These are phyloP conservation scores for Alloscopus bannaensis DNA, from an alignment of 2,888 invertebrate genomes.

Conservation along the genomic window DNA sequence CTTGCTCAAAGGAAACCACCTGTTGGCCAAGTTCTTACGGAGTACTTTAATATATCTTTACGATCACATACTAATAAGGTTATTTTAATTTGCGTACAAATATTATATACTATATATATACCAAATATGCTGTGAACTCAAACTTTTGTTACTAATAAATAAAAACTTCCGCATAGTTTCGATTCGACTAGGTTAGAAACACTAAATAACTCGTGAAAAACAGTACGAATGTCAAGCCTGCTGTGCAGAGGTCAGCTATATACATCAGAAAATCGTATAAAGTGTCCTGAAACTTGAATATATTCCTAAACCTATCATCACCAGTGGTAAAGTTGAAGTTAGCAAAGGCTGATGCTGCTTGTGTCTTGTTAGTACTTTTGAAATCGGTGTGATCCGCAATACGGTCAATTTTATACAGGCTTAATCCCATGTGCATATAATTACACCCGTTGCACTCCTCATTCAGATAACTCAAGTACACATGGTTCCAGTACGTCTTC, in stretches of 20 bases:
- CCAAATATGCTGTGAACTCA: too few species aligned
- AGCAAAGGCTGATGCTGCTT: slow-evolving; percentile 26
- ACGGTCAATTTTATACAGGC: slow-evolving; percentile 67
- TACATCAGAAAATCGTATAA: slow-evolving; percentile 63
- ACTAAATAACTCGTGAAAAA: slow-evolving; percentile 71
- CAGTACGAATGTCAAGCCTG: slow-evolving; percentile 61
- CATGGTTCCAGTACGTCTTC: slow-evolving; percentile 72
- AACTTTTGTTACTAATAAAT: slow-evolving; percentile 2
- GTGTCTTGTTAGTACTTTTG: slow-evolving; percentile 35
- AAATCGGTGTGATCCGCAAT: slow-evolving; percentile 24
- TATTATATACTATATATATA: not conserved
- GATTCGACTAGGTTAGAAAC: slow-evolving; percentile 47
- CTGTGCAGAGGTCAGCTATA: slow-evolving; percentile 54
- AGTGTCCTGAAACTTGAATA: slow-evolving; percentile 67
- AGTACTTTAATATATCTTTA: too few species aligned
- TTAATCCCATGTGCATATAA: slow-evolving; percentile 58
- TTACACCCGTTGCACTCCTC: slow-evolving; percentile 54
- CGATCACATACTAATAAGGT: not conserved
- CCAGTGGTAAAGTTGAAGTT: slow-evolving; percentile 24
- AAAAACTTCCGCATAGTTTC: too few species aligned
- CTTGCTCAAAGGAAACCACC: slow-evolving; percentile 24
- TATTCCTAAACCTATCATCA: slow-evolving; percentile 56
- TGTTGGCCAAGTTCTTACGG: slow-evolving; percentile 17
- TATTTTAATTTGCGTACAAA: not conserved
- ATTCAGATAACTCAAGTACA: slow-evolving; percentile 51